Evolutionary conservation across 2,797 vertebrate genomes (phyloP), one percentile per base, ranked within the genome.

Genomic region (Tokudaia muenninki): DNA sequence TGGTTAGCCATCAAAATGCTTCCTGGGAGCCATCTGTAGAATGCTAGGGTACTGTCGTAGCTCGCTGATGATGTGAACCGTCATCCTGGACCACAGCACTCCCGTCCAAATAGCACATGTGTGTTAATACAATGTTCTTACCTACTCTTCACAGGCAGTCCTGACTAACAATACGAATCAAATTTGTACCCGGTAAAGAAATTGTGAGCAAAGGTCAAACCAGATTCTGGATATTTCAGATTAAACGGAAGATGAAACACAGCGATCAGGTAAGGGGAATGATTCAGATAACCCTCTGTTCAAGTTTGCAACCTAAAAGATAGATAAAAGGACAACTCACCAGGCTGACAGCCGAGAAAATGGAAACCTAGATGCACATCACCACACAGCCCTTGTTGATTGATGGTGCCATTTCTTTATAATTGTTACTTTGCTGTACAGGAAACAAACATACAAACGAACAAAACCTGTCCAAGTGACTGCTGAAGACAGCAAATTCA

Each of bases 141-240:
- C 21, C 14, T 34, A 17, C 57, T 90, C 59, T 61, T 44, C 21
- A 79, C 10, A 91, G 26, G 14, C 50, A 4, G 7, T 75, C 22
- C 94, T 26, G 67, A 7, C 1, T n/a, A 67, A 91, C 88, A 94
- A 84, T 63, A 83, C 31, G 80, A 61, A 95, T 92, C 22, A 4
- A 22, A 47, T 4, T 72, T 77, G 63, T 82, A 47, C 37, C 22
- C 34, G 61, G 79, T 74, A 89, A 26, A 31, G 37, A 37, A 83
- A 92, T 22, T 17, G 67, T 65, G 34, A 79, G 34, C 11, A 95
- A 94, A 92, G 37, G 74, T 50, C 22, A 29, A 91, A 17, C 29
- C 47, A 92, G n/a, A 1, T 13, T 87, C 52, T 92, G 26, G 24
- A 10, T 67, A 81, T 87, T 93, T 87, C 75, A 96, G 83, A 87